Base-by-base conservation (phyloP, 2,797 vertebrate species). In the Poeciliopsis paucimaculata region DNA sequence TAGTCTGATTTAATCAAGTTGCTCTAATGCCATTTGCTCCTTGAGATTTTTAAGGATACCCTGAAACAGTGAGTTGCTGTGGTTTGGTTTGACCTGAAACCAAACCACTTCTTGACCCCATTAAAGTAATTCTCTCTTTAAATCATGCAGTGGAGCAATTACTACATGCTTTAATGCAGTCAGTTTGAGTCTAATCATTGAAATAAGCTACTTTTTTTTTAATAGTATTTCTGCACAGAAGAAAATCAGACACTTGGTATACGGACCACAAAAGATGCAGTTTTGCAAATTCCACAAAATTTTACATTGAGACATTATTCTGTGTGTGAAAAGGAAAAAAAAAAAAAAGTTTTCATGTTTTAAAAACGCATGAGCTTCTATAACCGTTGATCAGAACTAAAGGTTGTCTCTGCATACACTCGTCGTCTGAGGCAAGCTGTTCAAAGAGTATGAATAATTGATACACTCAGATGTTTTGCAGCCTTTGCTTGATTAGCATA, bases 401-500 rank as follows among this genome's bases (percentile, higher is more conserved):
- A 39, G 18, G 5, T 31, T 53, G 43, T 68, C 51, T 68, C 11
- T 36, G 15, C 76, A 64, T 57, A 31, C 36, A n/a, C 4, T 1
- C 46, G 72, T 53, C 77, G 20, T 78, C 66, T 57, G 45, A 78
- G 55, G 64, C 62, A 53, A 78, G 75, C 79, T 81, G 82, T 85
- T 79, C 45, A 51, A 76, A 80, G 60, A 81, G 68, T 72, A 78
- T 79, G 80, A 85, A 82, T 91, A 87, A 88, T 74, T 80, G 72
- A 83, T 81, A 70, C 41, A 45, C 49, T 74, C 47, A 74, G 82
- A 84, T 83, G 64, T 85, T 85, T 76, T 57, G 73, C 55, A 28
- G 51, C 57, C 72, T 73, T 55, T 73, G 72, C 82, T 81, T 84
- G 79, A 89, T 88, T 83, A 87, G 79, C 76, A 85, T 78, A 78